These are phyloP conservation scores for Delia radicum DNA, from an alignment of 1,140 invertebrate species.

Conservation along the genomic window DNA sequence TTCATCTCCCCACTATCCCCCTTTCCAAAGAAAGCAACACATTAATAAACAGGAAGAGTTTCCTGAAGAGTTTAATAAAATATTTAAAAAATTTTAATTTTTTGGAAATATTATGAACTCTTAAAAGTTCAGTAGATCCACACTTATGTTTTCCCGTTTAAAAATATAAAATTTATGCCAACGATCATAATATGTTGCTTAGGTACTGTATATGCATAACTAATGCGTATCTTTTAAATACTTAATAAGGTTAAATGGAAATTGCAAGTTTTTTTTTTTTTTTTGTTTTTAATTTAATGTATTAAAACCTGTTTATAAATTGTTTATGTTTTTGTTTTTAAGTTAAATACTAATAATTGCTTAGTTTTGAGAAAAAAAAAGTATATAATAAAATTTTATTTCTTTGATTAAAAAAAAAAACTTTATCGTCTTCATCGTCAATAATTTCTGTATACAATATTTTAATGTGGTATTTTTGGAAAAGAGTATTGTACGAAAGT, in stretches of 20 bases:
- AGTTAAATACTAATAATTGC: background rate
- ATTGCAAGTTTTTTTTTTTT: conserved; percentile 5
- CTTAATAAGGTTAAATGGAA: conserved; percentile 23
- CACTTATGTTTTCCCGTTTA: too few species aligned
- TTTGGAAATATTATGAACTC: too few species aligned
- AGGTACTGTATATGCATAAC: background rate
- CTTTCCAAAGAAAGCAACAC: too few species aligned
- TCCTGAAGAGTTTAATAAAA: too few species aligned
- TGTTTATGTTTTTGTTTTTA: background rate
- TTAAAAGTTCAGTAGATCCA: too few species aligned
- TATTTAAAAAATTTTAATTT: too few species aligned
- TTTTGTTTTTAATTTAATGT: conserved; percentile 6
- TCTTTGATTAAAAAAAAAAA: background rate
- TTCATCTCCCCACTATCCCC: too few species aligned
- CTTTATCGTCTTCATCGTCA: background rate
- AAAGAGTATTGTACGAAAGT: background rate
- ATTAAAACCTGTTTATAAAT: too few species aligned
- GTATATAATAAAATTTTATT: background rate
- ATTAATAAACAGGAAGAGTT: too few species aligned
- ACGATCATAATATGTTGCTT: too few species aligned
- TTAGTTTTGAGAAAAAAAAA: background rate
- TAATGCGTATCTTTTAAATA: conserved; percentile 19
- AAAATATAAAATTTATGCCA: too few species aligned
- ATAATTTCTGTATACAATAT: background rate
- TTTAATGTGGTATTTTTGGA: background rate